Evolutionary conservation across 2,797 vertebrate species (phyloP), one percentile per base, ranked within the genome.

Genomic region (Iguana delicatissima): DNA sequence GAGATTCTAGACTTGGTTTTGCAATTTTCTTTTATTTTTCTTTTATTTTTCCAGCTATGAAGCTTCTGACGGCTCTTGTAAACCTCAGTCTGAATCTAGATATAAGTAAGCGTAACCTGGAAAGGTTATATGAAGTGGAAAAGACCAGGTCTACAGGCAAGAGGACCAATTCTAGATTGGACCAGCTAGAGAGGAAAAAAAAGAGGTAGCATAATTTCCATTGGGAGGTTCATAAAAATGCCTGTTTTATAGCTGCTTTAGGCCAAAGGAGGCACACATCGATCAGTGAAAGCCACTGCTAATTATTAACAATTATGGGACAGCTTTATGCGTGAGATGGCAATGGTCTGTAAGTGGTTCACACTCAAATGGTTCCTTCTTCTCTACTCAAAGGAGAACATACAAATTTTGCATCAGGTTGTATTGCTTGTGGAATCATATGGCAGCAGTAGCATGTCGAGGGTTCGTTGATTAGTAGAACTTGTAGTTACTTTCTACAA

Each of bases 11-110:
- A 35, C 91, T 85, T 89, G n/a, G 85, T 2, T 79, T 76, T 93
- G 85, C 10, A 0, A 86, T 93, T 79, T 74, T 86, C 20, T 94
- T 67, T 91, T 93, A 91, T 72, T 32, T 67, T 1, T 24, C 50
- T 84, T 79, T 42, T 42, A 1, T 72, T 29, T 88, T 94, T 91
- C 88, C 88, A 99, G 99, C 98, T 8, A 95, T 98, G 95, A 99
- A 99, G 96, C 96, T 99, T 94, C 96, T 98, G 93, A 98, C 98
- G 90, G 97, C 98, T 52, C 96, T 99, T 95, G 95, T 98, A 84
- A 97, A 95, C 0, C 96, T 99, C 87, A 97, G 96, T 79, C 95
- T 98, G 90, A 98, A 97, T 92, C 97, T 99, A 87, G 98, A 97
- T 12, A 96, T 97, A 13, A 97, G 97, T 69, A 96, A 98, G 32